Base-by-base conservation (phyloP, 2,888 invertebrate genomes). In the Urechis unicinctus region DNA sequence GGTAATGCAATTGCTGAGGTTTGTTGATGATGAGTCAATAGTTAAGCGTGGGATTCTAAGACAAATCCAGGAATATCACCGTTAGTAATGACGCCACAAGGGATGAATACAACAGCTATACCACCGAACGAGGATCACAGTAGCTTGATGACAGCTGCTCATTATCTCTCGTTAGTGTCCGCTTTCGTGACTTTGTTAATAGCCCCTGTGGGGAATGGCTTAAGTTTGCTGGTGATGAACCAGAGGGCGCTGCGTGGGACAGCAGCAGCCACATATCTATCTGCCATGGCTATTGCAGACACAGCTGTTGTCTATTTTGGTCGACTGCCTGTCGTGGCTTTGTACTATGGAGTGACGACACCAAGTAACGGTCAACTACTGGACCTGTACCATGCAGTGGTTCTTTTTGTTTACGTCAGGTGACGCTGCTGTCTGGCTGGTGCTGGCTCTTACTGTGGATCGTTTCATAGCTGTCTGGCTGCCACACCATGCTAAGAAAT, bases 381-480 rank as follows among this genome's bases (percentile, higher is more conserved):
- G 51, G 51, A 25, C 29, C 6, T 57, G 57, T 28, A 28, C 41
- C 6, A 36, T 46, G 43, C 13, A 24, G 24, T 43, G 36, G 31
- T 53, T 57, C 30, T 2, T 53, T 13, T 28, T 57, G 36, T 57
- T 50, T 41, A 31, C 48, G 2, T 31, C 22, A 25, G 44, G 44
- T 17, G 57, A 57, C 44, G 50, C 50, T 2, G 57, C 53, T 17
- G 53, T 57, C 1, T 57, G 57, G 57, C 24, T 54, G 17, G 13
- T 57, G 29, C 17, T 53, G 3, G 53, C 53, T 13, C 41, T 47
- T 2, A 56, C 56, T 13, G 49, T 53, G 2, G 56, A 56, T 30
- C 42, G 57, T 22, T 57, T 57, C 29, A 53, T 57, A 3, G 49
- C 57, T 1, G 52, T 57, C 6, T 28, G 26, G 22, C 52, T 57